phyloP scores from a whole-genome alignment of 1,140 invertebrate genomes.

The Spodoptera frugiperda region DNA sequence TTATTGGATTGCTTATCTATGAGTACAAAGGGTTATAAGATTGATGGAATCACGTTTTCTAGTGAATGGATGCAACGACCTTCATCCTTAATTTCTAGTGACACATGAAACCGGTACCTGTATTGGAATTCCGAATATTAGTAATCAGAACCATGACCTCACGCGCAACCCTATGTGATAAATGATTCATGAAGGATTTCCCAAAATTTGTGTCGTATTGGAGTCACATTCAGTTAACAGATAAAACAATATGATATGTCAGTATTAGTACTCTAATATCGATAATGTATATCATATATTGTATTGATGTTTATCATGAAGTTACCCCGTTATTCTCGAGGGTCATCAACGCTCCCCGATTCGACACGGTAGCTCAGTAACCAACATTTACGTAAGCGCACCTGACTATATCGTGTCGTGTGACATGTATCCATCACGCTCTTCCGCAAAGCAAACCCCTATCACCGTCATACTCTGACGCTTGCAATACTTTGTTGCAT shows the following conservation, averaged over 20 bases:
- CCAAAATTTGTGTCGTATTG: not conserved
- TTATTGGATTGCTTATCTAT: no score
- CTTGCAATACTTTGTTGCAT: conserved; percentile 62
- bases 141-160: conserved; percentile 25
- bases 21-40: no score
- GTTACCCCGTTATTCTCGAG: conserved; percentile 23
- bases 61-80: conserved; percentile 5
- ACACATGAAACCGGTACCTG: conserved; percentile 18
- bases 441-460: conserved; percentile 64
- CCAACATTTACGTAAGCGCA: conserved; percentile 61
- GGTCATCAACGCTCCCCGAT: conserved; percentile 33
- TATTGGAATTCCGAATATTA: conserved; percentile 35
- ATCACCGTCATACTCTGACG: conserved; percentile 75
- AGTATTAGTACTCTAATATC: no score
- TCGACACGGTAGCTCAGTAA: conserved; percentile 58
- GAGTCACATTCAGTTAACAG: not conserved
- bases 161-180: not conserved
- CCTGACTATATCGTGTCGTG: conserved; percentile 60
- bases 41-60: no score
- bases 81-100: not conserved
- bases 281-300: no score
- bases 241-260: no score
- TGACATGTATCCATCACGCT: conserved; percentile 66
- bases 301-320: not conserved
- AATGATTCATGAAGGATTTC: conserved; percentile 31